Conservation (phyloP, 2,113 vertebrate species). For the Oreochromis tanganicae region DNA sequence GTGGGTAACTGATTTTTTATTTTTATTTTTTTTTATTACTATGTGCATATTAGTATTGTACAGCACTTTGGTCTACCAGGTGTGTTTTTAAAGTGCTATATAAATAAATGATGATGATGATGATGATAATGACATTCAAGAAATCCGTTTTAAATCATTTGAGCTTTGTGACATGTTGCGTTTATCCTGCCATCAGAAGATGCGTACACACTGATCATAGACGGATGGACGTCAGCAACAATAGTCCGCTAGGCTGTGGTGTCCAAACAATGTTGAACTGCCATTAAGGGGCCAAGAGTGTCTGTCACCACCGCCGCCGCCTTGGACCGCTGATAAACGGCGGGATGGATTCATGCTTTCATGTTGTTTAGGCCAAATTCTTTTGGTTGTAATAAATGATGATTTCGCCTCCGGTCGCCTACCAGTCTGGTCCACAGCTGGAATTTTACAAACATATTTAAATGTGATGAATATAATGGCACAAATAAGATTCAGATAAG, state of each 20-base stretch:
- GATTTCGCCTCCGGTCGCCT: neutral
- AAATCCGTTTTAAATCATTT: neutral
- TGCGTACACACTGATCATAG: neutral
- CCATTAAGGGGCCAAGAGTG: neutral
- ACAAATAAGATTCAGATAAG: neutral
- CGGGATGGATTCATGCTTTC: neutral
- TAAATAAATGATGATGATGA: too few species aligned
- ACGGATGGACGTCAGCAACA: neutral
- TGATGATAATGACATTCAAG: neutral
- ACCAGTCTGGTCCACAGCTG: neutral
- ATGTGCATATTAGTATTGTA: too few species aligned
- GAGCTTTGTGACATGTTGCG: neutral
- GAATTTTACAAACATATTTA: neutral
- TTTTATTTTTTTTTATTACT: too few species aligned
- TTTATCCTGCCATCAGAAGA: neutral
- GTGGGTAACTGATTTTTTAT: too few species aligned
- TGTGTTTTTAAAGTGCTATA: too few species aligned
- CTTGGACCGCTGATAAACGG: neutral
- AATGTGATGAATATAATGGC: neutral
- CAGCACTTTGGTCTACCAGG: too few species aligned
- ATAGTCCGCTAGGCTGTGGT: neutral
- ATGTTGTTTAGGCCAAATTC: too few species aligned
- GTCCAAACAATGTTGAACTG: neutral
- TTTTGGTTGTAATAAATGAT: too few species aligned
- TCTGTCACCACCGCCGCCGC: accelerated